Base-by-base conservation (phyloP, 1,140 invertebrate species). In the Lucilia sericata region DNA sequence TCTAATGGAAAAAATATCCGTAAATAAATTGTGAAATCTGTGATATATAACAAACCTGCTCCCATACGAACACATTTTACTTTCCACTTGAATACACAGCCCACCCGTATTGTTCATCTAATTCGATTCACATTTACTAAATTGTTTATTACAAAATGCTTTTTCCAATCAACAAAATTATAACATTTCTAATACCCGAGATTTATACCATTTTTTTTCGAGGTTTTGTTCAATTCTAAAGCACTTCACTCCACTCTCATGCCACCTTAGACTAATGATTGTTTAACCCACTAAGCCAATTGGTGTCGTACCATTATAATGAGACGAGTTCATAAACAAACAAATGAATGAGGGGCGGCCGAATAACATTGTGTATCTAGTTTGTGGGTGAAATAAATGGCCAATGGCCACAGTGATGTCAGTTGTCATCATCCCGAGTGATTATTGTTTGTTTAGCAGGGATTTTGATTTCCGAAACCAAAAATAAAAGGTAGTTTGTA, bases 91-190 rank as follows among this genome's bases (percentile, higher is more conserved):
- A 34, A 34, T 34, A 17, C 12, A 14, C 34, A 17, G 13, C 17
- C 36, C 2, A 25, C n/a, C 76, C 7, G 19, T 12, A 80, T 80
- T 51, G 42, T 10, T 42, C 42, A 10, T 42, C 9, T 51, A 80
- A 80, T 80, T 49, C 34, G 42, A 80, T 49, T 21, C 34, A 19
- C 76, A 80, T 80, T 80, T 80, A 19, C n/a, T 80, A 80, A 80
- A 80, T 80, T 80, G 76, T 80, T 80, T 80, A 80, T 49, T 80
- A 49, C 3, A 80, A 80, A 80, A 80, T 21, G 76, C 76, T 80
- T 80, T 80, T 80, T 80, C 42, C 76, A 51, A 80, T 80, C 76
- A 80, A 51, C 76, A 80, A 80, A 80, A 80, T 80, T 49, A 49
- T 80, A 70, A n/a, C 19, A 49, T 80, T 80, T 49, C 19, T 80